Base-by-base conservation (phyloP, 2,113 vertebrate species). In the Megaleporinus macrocephalus region DNA sequence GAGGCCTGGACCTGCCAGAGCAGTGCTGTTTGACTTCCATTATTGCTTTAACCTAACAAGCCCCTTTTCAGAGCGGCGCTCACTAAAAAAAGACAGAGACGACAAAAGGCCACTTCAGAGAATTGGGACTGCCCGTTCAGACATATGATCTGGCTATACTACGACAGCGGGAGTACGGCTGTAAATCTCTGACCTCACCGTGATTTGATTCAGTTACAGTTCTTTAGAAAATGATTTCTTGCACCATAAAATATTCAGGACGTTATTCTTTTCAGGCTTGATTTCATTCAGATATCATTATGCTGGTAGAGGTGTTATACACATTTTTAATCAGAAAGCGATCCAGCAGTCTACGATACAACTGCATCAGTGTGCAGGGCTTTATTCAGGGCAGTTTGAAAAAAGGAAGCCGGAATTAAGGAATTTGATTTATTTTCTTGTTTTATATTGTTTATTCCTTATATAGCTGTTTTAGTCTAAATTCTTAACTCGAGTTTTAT, bases 41-140 rank as follows among this genome's bases (percentile, higher is more conserved):
- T 86, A 86, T 75, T 81, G 82, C 82, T 84, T 81, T 80, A 76
- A 84, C 73, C 82, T 78, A 81, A 81, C 85, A 81, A 62, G 80
- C 36, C 69, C 53, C 75, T 62, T 76, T 71, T 76, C 53, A 76
- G 72, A 62, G 79, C 63, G 65, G 27, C 7, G 1, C 14, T 49
- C 77, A 63, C 51, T 76, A 80, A 61, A 73, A 68, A 44, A 41
- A 76, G 57, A 82, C 57, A 36, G 63, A 75, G 69, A 44, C 41
- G 80, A 76, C 51, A 69, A 76, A 82, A 66, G 78, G 61, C 27
- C 84, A 83, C 73, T 83, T 73, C 55, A 49, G 57, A 72, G 13
- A 41, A 49, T 80, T 77, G 68, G 78, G 77, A 68, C 71, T 27
- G n/a, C 47, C 59, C 53, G 33, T 22, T 68, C 51, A 47, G 9